Evolutionary conservation across 1,140 invertebrate species (phyloP).

Genomic region (Bombus consobrinus): DNA sequence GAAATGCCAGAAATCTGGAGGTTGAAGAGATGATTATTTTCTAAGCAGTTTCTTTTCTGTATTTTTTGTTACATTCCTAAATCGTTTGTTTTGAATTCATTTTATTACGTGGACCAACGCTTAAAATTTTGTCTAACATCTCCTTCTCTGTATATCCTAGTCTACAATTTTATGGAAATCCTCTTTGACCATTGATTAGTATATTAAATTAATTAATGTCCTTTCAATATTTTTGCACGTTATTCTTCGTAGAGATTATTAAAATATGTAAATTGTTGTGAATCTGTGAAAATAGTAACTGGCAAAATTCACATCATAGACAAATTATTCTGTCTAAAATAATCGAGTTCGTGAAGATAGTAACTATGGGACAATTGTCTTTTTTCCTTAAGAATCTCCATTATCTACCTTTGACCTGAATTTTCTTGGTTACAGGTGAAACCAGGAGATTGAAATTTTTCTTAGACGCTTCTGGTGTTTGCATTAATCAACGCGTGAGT

Average conservation of each 20-base stretch:
- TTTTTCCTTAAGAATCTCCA: not conserved
- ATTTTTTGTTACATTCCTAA: not conserved
- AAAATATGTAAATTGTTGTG: too few relatives aligned
- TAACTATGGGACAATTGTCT: not conserved
- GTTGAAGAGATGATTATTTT: too few relatives aligned
- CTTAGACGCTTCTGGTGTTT: not conserved
- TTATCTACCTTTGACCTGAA: not conserved
- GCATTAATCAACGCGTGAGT: not conserved
- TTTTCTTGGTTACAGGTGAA: constrained; percentile 21
- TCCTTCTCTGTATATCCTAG: not conserved
- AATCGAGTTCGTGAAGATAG: too few relatives aligned
- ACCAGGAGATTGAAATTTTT: not conserved
- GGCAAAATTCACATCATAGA: too few relatives aligned
- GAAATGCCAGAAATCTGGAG: too few relatives aligned
- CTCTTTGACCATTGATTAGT: too few relatives aligned
- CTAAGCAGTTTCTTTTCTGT: not conserved
- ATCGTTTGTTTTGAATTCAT: not conserved
- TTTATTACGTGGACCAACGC: not conserved
- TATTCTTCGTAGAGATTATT: too few relatives aligned
- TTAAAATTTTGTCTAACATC: not conserved
- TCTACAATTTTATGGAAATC: not conserved
- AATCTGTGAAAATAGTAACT: too few relatives aligned
- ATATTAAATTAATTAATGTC: not conserved
- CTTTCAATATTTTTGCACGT: too few relatives aligned
- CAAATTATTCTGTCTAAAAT: not conserved